phyloP scores from a whole-genome alignment of 1,140 invertebrate species.

The Marisa cornuarietis region DNA sequence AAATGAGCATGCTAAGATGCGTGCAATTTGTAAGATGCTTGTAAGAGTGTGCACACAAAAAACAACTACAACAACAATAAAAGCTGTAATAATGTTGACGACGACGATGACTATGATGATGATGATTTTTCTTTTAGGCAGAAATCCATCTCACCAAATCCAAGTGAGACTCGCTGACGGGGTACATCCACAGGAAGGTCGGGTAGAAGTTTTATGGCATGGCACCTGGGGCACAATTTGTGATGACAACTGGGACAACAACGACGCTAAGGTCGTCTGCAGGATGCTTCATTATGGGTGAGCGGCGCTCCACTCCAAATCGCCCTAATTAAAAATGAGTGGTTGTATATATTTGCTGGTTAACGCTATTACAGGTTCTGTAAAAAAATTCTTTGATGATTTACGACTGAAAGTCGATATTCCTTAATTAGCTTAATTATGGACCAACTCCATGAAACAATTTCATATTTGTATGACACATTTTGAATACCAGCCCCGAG shows the following conservation, averaged over 20 bases:
- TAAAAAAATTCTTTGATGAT: no score
- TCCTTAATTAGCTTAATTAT: no score
- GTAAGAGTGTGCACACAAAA: background rate
- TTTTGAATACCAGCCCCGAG: no score
- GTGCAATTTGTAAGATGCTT: no score
- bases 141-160: background rate
- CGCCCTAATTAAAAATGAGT: no score
- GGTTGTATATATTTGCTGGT: no score
- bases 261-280: conserved; percentile 76
- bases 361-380: no score
- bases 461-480: no score
- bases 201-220: conserved; percentile 77
- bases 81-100: background rate
- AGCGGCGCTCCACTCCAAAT: background rate
- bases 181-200: conserved; percentile 69
- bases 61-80: conserved; percentile 16
- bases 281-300: conserved; percentile 32
- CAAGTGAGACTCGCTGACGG: conserved; percentile 18
- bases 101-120: conserved; percentile 20
- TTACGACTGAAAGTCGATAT: no score
- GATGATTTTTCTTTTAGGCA: background rate
- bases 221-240: conserved; percentile 80
- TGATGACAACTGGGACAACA: conserved; percentile 78
- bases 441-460: no score
- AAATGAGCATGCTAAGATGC: background rate